These are phyloP conservation scores for Melanotaenia maccullochi DNA, from an alignment of 2,797 vertebrate genomes.

Conservation along the genomic window DNA sequence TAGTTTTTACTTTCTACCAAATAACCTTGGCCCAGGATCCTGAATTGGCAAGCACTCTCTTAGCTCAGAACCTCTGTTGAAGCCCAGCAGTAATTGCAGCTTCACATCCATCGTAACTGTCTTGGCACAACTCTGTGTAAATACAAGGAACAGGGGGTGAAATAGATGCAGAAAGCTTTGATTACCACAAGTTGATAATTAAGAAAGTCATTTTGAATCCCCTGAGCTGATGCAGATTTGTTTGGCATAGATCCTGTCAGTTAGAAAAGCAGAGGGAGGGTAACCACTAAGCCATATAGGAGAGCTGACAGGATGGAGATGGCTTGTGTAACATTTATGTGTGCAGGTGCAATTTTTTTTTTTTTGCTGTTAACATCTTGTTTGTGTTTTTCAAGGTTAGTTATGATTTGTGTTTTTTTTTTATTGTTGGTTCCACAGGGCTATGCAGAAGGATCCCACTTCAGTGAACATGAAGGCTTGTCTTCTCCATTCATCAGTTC, in stretches of 20 bases:
- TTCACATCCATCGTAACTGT: constrained; percentile 79
- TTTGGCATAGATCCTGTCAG: constrained; percentile 74
- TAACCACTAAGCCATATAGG: constrained; percentile 54
- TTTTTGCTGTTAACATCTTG: not conserved
- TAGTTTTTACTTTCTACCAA: constrained; percentile 74
- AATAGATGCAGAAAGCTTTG: constrained; percentile 79
- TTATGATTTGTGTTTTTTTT: constrained; percentile 16
- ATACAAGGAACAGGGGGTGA: constrained; percentile 80
- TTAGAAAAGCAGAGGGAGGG: constrained; percentile 55
- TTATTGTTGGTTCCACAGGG: constrained; percentile 74
- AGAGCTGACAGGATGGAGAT: constrained; percentile 44
- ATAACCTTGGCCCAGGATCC: constrained; percentile 78
- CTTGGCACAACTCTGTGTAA: constrained; percentile 80
- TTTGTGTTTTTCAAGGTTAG: not conserved
- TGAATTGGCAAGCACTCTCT: constrained; percentile 72
- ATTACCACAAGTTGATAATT: constrained; percentile 83
- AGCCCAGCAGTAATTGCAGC: constrained; percentile 80
- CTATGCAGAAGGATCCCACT: constrained; percentile 91
- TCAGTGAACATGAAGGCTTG: constrained; percentile 88
- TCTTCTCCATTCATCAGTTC: constrained; percentile 92
- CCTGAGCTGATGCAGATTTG: constrained; percentile 77
- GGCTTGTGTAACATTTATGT: not conserved
- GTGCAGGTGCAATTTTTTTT: not conserved
- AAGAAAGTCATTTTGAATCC: constrained; percentile 80
- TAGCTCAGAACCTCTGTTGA: constrained; percentile 76